Conservation (phyloP, 2,888 invertebrate genomes). For the Coleophora flavipennella region DNA sequence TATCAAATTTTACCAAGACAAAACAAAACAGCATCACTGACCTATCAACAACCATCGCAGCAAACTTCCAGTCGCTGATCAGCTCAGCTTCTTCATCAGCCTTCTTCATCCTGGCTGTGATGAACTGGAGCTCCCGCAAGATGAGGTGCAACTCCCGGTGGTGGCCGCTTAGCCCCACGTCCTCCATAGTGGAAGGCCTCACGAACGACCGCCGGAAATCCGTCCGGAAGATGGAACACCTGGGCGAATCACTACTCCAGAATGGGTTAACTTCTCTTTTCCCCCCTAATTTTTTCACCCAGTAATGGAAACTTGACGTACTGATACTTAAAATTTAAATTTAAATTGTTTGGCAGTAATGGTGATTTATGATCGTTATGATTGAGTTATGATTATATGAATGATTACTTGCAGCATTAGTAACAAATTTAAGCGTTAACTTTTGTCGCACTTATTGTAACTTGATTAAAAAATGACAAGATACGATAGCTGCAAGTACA, state of each 20-base stretch:
- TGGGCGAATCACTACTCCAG: slow-evolving; percentile 17
- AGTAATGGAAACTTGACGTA: no score
- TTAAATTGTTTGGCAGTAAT: no score
- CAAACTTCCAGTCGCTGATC: slow-evolving; percentile 98
- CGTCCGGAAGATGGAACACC: slow-evolving; percentile 67
- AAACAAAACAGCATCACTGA: slow-evolving; percentile 25
- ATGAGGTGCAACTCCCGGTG: slow-evolving; percentile 92
- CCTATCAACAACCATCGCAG: slow-evolving; percentile 98
- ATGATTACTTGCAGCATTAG: no score
- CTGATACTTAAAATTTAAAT: no score
- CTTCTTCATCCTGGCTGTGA: slow-evolving; percentile 94
- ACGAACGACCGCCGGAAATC: slow-evolving; percentile 76
- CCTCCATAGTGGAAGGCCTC: slow-evolving; percentile 85
- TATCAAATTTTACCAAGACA: no score
- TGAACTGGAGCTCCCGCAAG: slow-evolving; percentile 93
- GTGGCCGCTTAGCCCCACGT: slow-evolving; percentile 77
- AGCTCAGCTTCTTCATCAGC: slow-evolving; percentile 94
- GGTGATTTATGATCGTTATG: no score
- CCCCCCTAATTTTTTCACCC: no score
- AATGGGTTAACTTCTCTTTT: neutral
- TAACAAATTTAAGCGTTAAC: no score
- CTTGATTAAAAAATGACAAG: no score
- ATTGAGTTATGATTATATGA: no score
- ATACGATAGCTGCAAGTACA: no score
- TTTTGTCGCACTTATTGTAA: no score